Conservation (phyloP, 2,113 vertebrate species). For the Eretmochelys imbricata region DNA sequence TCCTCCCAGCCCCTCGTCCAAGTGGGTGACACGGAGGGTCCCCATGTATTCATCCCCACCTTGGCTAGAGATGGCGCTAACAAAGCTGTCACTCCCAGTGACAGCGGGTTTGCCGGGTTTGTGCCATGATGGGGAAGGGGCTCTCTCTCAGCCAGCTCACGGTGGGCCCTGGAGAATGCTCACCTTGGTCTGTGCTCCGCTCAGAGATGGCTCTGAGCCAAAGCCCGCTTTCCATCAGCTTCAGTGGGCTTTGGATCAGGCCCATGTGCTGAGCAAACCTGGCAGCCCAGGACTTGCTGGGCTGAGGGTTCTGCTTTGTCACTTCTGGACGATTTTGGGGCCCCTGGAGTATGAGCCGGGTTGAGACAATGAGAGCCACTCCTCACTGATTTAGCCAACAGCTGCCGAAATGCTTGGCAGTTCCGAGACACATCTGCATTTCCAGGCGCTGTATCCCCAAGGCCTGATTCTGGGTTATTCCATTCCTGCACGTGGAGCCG, state of each 20-base stretch:
- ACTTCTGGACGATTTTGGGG: background rate
- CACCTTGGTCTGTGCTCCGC: background rate
- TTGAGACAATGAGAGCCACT: background rate
- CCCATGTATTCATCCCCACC: background rate
- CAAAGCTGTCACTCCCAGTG: background rate
- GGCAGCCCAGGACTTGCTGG: background rate
- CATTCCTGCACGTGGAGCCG: background rate
- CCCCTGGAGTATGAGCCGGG: background rate
- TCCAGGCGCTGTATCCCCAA: background rate
- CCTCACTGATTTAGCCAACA: background rate
- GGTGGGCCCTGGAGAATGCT: background rate
- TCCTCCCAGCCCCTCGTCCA: background rate
- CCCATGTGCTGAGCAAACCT: background rate
- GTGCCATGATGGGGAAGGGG: background rate
- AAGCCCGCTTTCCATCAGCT: background rate
- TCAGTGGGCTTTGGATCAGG: background rate
- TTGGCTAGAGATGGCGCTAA: background rate
- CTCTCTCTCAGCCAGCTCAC: background rate
- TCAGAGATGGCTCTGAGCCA: background rate
- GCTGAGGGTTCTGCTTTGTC: background rate
- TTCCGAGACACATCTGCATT: background rate
- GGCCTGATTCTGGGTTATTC: background rate
- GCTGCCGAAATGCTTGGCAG: background rate
- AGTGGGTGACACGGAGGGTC: background rate
- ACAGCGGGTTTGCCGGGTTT: background rate